These are phyloP conservation scores for Indri indri DNA, from an alignment of 2,113 vertebrate species.

Conservation along the genomic window DNA sequence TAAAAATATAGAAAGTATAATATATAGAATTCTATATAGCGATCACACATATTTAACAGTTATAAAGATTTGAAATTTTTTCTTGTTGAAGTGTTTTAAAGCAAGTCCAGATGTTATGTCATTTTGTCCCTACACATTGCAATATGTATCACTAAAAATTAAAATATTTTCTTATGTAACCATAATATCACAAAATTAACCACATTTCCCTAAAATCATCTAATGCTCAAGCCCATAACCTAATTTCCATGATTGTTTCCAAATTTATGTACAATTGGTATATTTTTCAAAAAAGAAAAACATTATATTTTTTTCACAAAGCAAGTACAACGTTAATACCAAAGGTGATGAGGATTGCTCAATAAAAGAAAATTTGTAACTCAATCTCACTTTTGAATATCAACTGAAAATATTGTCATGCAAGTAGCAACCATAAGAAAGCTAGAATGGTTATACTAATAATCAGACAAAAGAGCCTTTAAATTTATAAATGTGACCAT, in stretches of 20 bases:
- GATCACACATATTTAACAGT: neutral
- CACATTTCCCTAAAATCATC: neutral
- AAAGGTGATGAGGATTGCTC: neutral
- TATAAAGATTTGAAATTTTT: neutral
- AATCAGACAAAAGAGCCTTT: neutral
- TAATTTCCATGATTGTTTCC: neutral
- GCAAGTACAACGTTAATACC: neutral
- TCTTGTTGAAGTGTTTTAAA: neutral
- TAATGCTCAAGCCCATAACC: neutral
- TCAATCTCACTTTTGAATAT: neutral
- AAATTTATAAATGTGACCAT: neutral
- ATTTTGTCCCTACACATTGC: neutral
- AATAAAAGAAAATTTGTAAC: neutral
- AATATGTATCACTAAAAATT: neutral
- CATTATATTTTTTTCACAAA: neutral
- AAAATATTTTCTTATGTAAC: neutral
- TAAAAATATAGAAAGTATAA: neutral
- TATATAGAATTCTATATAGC: neutral
- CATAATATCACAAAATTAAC: neutral
- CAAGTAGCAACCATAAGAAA: neutral
- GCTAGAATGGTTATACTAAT: neutral
- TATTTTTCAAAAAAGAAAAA: slow-evolving; percentile 2
- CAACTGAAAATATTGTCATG: neutral
- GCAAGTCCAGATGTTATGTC: neutral
- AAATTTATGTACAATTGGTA: neutral